phyloP scores from a whole-genome alignment of 2,797 vertebrate genomes.

The Microctenopoma lineatum region DNA sequence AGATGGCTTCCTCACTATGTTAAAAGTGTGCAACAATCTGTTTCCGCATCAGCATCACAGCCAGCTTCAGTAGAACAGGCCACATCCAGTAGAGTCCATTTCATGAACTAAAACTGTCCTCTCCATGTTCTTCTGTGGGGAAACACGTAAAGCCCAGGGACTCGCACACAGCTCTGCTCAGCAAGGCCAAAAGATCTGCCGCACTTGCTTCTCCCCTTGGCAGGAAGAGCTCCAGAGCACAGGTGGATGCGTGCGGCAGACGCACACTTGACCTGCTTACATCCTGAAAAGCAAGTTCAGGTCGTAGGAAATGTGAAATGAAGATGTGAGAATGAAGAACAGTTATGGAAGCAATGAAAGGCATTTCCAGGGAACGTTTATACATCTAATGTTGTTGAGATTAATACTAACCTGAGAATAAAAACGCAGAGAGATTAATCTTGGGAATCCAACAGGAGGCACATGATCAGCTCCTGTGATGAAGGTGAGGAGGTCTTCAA shows the following conservation, averaged over 20 bases:
- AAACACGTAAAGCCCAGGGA: conserved; percentile 39
- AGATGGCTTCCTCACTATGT: too few species aligned
- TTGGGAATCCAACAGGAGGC: conserved; percentile 69
- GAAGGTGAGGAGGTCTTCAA: conserved; percentile 76
- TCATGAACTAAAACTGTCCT: background rate
- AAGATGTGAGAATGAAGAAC: too few species aligned
- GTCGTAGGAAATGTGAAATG: too few species aligned
- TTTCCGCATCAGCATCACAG: background rate
- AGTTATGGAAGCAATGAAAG: too few species aligned
- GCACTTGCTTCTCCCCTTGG: conserved; percentile 48
- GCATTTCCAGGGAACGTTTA: background rate
- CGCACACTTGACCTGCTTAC: background rate
- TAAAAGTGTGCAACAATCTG: too few species aligned
- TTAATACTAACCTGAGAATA: conserved; percentile 68
- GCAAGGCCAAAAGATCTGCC: conserved; percentile 58
- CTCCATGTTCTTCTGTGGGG: background rate
- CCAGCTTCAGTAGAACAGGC: background rate
- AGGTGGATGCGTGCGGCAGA: conserved; percentile 63
- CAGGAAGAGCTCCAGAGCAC: conserved; percentile 69
- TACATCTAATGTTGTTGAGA: background rate
- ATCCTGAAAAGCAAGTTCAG: conserved; percentile 28
- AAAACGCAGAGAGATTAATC: conserved; percentile 65
- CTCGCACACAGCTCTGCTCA: conserved; percentile 65
- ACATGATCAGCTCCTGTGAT: conserved; percentile 69
- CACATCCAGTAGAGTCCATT: background rate